A percentile compares a stretch with the other conserved stretches of the same genome.
phyloP scores from a whole-genome alignment of 1,140 invertebrate species.

The Littorina saxatilis region DNA sequence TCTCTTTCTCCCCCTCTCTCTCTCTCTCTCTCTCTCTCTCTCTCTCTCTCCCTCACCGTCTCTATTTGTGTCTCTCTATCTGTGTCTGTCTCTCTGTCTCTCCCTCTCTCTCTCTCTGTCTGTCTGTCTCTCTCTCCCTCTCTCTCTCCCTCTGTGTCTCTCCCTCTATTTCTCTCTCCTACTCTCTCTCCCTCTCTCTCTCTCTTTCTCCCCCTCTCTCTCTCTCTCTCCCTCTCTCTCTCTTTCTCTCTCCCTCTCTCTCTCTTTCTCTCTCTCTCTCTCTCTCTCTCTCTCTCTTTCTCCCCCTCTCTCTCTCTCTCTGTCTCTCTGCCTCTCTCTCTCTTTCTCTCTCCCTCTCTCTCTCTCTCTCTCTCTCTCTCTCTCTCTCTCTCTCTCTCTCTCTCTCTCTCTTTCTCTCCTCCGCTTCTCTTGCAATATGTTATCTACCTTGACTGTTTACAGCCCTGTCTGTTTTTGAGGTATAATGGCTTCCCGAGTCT shows the following conservation, averaged over 20 bases:
- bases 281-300: constrained; percentile 20
- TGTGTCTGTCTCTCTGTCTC: neutral
- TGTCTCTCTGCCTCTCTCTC: neutral
- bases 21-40: constrained; percentile 20
- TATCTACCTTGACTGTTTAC: neutral
- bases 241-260: constrained; percentile 18
- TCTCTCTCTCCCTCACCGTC: neutral
- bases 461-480: too few species aligned
- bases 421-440: neutral
- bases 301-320: constrained; percentile 26
- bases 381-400: neutral
- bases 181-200: neutral
- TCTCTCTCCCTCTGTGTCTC: neutral
- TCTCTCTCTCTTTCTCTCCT: constrained; percentile 8
- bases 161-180: neutral
- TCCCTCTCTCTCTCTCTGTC: constrained; percentile 16
- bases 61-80: neutral
- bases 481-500: too few species aligned
- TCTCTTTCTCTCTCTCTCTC: constrained; percentile 11
- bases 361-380: neutral
- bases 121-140: constrained; percentile 11
- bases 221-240: constrained; percentile 4
- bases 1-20: constrained; percentile 17
- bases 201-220: neutral
- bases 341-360: neutral